Evolutionary conservation across 2,888 invertebrate species (phyloP).

Genomic region (Aethes cnicana): DNA sequence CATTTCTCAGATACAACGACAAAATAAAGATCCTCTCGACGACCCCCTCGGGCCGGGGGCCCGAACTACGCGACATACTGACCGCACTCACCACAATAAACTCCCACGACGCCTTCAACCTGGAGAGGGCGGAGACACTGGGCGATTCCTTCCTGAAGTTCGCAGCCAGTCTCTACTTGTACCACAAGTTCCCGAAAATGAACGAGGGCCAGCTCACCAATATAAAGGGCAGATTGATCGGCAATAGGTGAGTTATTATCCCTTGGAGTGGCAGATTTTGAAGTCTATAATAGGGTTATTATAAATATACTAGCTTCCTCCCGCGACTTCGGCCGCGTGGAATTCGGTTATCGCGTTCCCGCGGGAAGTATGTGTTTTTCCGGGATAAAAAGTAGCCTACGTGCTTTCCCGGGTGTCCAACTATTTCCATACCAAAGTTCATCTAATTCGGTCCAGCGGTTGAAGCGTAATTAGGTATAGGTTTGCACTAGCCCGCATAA

Average conservation of each 20-base stretch:
- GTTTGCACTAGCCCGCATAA: too few species aligned
- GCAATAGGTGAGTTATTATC: slow-evolving; percentile 91
- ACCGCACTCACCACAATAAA: slow-evolving; percentile 87
- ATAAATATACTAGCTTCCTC: too few species aligned
- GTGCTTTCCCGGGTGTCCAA: too few species aligned
- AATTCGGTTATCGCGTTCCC: too few species aligned
- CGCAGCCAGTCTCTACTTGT: slow-evolving; percentile 87
- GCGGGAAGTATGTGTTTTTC: too few species aligned
- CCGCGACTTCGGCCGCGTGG: too few species aligned
- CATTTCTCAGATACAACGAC: slow-evolving; percentile 57
- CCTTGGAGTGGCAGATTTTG: too few species aligned
- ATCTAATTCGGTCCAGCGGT: too few species aligned
- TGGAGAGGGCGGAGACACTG: slow-evolving; percentile 92
- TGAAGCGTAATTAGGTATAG: too few species aligned
- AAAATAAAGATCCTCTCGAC: slow-evolving; percentile 50
- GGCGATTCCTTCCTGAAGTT: slow-evolving; percentile 95
- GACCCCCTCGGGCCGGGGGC: slow-evolving; percentile 54
- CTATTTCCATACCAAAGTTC: too few species aligned
- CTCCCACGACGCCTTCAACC: slow-evolving; percentile 88
- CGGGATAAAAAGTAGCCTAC: too few species aligned
- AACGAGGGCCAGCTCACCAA: slow-evolving; percentile 91
- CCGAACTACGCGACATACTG: slow-evolving; percentile 71
- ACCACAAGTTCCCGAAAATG: slow-evolving; percentile 84
- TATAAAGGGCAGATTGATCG: slow-evolving; percentile 87
- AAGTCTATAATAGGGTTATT: too few species aligned